Conservation (phyloP, 2,113 vertebrate genomes). For the Morone saxatilis region DNA sequence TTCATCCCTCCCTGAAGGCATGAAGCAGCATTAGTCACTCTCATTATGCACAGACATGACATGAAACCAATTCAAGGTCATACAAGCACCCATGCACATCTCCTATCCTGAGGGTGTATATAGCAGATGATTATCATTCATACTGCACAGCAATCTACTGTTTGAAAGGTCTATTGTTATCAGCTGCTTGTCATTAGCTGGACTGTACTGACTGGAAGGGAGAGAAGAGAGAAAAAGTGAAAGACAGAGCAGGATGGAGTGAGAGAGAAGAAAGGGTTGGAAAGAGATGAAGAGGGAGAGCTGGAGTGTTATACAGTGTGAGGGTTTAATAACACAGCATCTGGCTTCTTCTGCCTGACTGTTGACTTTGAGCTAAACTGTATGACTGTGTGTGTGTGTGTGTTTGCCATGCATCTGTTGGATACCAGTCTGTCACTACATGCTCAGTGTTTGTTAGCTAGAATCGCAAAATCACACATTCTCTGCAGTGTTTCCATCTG, state of each 20-base stretch:
- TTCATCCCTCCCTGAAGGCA: conserved; percentile 16
- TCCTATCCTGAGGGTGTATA: conserved; percentile 26
- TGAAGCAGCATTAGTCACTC: conserved; percentile 29
- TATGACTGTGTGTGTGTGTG: not conserved
- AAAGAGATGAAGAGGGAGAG: conserved; percentile 15
- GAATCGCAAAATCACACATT: conserved; percentile 34
- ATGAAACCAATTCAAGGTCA: conserved; percentile 64
- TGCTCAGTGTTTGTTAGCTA: conserved; percentile 22
- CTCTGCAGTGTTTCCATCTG: conserved; percentile 54
- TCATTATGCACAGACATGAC: conserved; percentile 65
- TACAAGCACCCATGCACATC: conserved; percentile 31
- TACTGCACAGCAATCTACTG: conserved; percentile 27
- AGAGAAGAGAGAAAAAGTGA: not conserved
- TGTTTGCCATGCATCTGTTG: conserved; percentile 27
- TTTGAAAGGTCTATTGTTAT: conserved; percentile 59
- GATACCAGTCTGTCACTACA: conserved; percentile 37
- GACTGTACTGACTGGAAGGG: not conserved
- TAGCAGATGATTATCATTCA: conserved; percentile 38
- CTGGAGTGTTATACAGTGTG: conserved; percentile 18
- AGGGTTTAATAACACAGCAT: conserved; percentile 63
- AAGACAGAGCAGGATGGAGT: not conserved
- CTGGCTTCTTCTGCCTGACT: conserved; percentile 13
- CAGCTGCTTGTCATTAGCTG: conserved; percentile 15
- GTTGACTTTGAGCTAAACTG: conserved; percentile 3
- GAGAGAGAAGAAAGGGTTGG: conserved; percentile 10